Percentiles rank a stretch among this genome's conserved stretches.
Evolutionary conservation across 2,113 vertebrate genomes (phyloP).

Genomic region (Sebastes schlegelii): DNA sequence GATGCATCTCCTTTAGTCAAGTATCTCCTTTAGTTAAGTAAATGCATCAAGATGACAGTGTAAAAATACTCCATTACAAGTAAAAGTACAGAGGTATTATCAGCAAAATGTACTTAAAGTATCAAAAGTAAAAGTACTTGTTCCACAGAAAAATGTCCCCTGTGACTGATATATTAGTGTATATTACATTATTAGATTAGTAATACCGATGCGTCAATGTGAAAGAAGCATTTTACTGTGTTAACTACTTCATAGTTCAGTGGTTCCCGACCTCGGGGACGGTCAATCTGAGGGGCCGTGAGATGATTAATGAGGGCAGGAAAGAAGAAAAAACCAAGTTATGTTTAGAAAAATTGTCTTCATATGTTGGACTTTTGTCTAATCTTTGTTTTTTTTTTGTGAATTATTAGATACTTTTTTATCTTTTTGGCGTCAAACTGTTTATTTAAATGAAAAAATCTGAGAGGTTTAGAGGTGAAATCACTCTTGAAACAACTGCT

Average conservation of each 20-base stretch:
- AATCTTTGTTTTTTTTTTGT: neutral
- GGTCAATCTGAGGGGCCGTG: neutral
- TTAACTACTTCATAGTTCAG: neutral
- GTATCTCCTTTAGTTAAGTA: neutral
- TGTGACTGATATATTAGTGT: neutral
- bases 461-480: neutral
- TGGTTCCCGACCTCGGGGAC: neutral
- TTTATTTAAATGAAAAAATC: no score
- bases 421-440: no score
- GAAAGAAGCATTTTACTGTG: neutral
- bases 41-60: neutral
- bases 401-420: neutral
- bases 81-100: neutral
- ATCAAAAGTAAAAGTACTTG: neutral
- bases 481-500: neutral
- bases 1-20: neutral
- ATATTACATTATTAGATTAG: neutral
- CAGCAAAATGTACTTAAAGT: neutral
- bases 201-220: neutral
- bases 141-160: neutral
- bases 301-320: neutral
- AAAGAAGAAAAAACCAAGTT: neutral
- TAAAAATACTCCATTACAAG: neutral
- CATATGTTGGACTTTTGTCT: neutral
- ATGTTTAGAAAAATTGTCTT: neutral